A percentile compares a stretch with the other conserved stretches of the same genome.
phyloP scores from a whole-genome alignment of 2,888 invertebrate genomes.

The Quadroppia sp. region DNA sequence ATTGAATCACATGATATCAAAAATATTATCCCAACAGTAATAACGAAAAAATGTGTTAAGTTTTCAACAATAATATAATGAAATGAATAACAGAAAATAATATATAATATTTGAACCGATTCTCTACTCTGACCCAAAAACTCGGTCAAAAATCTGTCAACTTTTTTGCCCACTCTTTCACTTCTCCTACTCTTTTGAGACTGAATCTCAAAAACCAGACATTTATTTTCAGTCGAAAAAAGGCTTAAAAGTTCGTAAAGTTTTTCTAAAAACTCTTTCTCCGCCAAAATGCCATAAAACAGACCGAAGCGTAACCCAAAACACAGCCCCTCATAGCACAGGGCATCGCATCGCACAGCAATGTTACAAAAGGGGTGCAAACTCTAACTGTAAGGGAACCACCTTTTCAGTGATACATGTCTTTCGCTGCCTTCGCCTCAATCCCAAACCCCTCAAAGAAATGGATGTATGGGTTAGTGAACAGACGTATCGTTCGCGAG shows the following conservation, averaged over 20 bases:
- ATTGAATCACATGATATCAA: not conserved
- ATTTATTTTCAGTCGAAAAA: not conserved
- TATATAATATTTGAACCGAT: not conserved
- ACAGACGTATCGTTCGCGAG: not conserved
- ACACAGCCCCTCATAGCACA: not conserved
- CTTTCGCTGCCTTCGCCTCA: not conserved
- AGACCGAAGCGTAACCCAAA: not conserved
- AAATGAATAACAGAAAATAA: not conserved
- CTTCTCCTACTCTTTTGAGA: not conserved
- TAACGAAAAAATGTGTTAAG: too few relatives aligned
- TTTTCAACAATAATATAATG: slow-evolving; percentile 7
- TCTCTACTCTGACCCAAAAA: slow-evolving; percentile 1
- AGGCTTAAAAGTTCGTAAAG: slow-evolving; percentile 1
- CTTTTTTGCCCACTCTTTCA: not conserved
- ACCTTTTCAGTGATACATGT: not conserved
- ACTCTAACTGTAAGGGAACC: slow-evolving; percentile 12
- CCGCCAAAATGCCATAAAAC: slow-evolving; percentile 12
- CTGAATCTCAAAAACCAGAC: not conserved
- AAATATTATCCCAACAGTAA: too few relatives aligned
- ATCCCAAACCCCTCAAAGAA: not conserved
- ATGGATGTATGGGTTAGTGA: not conserved
- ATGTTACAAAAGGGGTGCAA: not conserved
- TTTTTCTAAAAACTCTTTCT: not conserved
- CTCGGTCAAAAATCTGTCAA: not conserved
- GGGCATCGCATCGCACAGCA: not conserved